phyloP scores from a whole-genome alignment of 2,888 invertebrate genomes.

The Physocephala rufipes region DNA sequence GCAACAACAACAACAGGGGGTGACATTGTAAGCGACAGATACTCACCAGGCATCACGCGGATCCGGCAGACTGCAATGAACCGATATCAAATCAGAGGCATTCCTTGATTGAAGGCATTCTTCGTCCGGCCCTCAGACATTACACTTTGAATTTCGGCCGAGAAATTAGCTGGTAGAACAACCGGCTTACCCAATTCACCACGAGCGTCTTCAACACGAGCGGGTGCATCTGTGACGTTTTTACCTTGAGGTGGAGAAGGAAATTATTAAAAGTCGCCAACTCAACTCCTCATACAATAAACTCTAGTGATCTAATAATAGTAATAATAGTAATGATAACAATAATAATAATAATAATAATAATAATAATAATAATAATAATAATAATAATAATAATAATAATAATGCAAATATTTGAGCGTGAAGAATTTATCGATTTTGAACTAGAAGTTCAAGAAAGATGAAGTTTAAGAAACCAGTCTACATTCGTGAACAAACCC shows the following conservation, averaged over 20 bases:
- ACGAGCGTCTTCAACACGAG: conserved; percentile 69
- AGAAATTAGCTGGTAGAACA: conserved; percentile 83
- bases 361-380: conserved; percentile 43
- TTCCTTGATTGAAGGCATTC: conserved; percentile 99
- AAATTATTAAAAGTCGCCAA: background rate
- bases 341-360: background rate
- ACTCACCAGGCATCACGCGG: conserved; percentile 93
- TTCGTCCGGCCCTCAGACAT: conserved; percentile 96
- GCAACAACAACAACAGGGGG: background rate
- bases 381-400: too few relatives aligned
- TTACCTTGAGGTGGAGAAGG: conserved; percentile 63
- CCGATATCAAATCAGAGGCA: conserved; percentile 95
- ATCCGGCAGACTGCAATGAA: conserved; percentile 91
- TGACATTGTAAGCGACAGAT: too few relatives aligned
- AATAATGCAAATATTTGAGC: background rate
- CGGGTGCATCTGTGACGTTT: conserved; percentile 74
- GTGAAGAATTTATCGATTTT: conserved; percentile 39
- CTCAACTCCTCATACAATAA: too few relatives aligned
- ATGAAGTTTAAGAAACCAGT: too few relatives aligned
- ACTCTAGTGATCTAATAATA: too few relatives aligned
- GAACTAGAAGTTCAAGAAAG: too few relatives aligned
- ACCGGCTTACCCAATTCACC: conserved; percentile 94
- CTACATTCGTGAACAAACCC: conserved; percentile 23
- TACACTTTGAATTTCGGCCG: conserved; percentile 83
- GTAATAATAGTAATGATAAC: too few relatives aligned